These are phyloP conservation scores for Agrotis exclamationis DNA, from an alignment of 2,888 invertebrate species.

Conservation along the genomic window DNA sequence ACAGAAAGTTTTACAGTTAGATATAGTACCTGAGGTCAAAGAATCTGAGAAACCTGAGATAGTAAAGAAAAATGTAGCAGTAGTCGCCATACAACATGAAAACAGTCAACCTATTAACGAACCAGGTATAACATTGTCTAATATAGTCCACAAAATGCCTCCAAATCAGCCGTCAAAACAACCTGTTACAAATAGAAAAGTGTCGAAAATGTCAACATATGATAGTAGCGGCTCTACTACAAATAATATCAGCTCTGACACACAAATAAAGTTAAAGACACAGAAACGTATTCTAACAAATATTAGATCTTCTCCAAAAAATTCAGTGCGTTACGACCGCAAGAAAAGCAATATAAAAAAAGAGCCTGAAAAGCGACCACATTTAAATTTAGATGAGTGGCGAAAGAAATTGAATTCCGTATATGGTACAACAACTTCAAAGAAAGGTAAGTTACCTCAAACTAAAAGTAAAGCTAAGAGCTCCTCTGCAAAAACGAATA, in stretches of 20 bases:
- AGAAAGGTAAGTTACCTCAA: constrained; percentile 62
- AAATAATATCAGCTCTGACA: constrained; percentile 78
- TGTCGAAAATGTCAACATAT: constrained; percentile 81
- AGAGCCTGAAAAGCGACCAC: constrained; percentile 67
- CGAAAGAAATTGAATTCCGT: constrained; percentile 81
- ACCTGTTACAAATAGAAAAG: constrained; percentile 72
- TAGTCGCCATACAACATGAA: constrained; percentile 78
- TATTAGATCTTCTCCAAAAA: constrained; percentile 70
- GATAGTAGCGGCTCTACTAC: constrained; percentile 84
- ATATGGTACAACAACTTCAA: constrained; percentile 75
- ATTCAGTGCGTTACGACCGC: constrained; percentile 59
- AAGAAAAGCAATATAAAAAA: constrained; percentile 69
- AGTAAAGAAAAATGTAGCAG: constrained; percentile 77
- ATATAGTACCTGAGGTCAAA: constrained; percentile 83
- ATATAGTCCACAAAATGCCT: constrained; percentile 24
- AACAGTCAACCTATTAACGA: constrained; percentile 28
- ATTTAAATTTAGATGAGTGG: constrained; percentile 81
- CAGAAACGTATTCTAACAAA: constrained; percentile 66
- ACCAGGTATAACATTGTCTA: constrained; percentile 35
- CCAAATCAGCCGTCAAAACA: constrained; percentile 47
- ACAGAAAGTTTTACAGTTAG: constrained; percentile 88
- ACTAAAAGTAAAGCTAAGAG: constrained; percentile 62
- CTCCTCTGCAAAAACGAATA: constrained; percentile 64
- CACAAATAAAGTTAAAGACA: constrained; percentile 68
- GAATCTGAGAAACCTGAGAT: constrained; percentile 58